Conservation (phyloP, 2,888 invertebrate species). For the Chromoteleia sp. region DNA sequence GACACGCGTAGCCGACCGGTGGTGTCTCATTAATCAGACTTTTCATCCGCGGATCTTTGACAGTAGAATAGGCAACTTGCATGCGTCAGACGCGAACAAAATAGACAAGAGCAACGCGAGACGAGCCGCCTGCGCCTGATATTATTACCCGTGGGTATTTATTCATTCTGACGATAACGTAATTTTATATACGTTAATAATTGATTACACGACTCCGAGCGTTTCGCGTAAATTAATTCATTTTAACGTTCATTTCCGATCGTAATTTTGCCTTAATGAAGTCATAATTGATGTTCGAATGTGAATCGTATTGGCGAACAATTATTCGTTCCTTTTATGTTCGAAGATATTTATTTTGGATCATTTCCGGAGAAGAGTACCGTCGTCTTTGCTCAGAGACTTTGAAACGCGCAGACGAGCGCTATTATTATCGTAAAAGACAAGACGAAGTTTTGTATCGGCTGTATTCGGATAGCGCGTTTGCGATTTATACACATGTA, state of each 20-base stretch:
- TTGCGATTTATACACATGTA: constrained; percentile 35
- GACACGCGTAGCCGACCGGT: constrained; percentile 43
- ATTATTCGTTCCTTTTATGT: no score
- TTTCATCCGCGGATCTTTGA: constrained; percentile 68
- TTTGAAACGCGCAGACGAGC: not conserved
- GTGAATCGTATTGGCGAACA: no score
- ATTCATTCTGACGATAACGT: constrained; percentile 37
- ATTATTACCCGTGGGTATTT: constrained; percentile 59
- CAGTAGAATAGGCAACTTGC: constrained; percentile 60
- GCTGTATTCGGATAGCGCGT: constrained; percentile 2
- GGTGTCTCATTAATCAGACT: constrained; percentile 70
- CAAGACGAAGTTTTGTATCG: constrained; percentile 15
- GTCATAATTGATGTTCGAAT: constrained; percentile 22
- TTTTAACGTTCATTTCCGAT: constrained; percentile 1
- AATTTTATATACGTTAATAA: constrained; percentile 42
- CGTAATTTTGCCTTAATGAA: constrained; percentile 30
- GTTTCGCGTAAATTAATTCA: constrained; percentile 18
- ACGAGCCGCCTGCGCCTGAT: constrained; percentile 10
- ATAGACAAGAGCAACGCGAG: constrained; percentile 33
- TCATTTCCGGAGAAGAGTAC: no score
- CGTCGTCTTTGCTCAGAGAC: constrained; percentile 5
- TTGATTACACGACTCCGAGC: constrained; percentile 22
- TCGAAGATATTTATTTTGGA: no score
- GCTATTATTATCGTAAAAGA: constrained; percentile 12
- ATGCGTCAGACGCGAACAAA: constrained; percentile 49